These are phyloP conservation scores for Anastrepha ludens DNA, from an alignment of 1,140 invertebrate genomes.

Conservation along the genomic window DNA sequence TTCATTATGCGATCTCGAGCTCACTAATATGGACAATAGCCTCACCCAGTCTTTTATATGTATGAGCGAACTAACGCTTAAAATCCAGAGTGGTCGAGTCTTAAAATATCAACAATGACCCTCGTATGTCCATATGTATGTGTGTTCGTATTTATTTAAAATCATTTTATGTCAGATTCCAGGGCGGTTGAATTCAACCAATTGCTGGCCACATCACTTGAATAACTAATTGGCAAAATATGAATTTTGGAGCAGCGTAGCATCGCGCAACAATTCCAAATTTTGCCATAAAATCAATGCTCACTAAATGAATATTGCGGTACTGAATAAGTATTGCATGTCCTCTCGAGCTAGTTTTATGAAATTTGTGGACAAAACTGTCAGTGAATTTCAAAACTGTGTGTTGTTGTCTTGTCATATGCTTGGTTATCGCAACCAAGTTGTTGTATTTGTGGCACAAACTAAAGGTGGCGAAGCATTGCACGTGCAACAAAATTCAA, in stretches of 20 bases:
- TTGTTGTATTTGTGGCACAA: neutral
- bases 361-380: conserved; percentile 25
- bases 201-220: conserved; percentile 43
- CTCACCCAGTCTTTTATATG: too few relatives aligned
- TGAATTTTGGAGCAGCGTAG: neutral
- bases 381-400: conserved; percentile 30
- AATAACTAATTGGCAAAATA: conserved; percentile 51
- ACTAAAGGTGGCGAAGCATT: conserved; percentile 5
- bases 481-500: conserved; percentile 19
- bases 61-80: too few relatives aligned
- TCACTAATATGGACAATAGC: too few relatives aligned
- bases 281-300: neutral
- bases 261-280: neutral
- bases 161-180: neutral
- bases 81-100: too few relatives aligned
- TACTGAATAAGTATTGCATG: neutral
- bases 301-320: neutral
- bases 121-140: neutral
- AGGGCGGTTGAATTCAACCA: conserved; percentile 8
- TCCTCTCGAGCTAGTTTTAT: conserved; percentile 13
- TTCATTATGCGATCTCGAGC: too few relatives aligned
- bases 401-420: conserved; percentile 19
- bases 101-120: too few relatives aligned
- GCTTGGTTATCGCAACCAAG: neutral
- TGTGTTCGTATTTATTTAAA: neutral